These are phyloP conservation scores for Pangasius mekongensis DNA, from an alignment of 2,797 vertebrate genomes.

Conservation along the genomic window DNA sequence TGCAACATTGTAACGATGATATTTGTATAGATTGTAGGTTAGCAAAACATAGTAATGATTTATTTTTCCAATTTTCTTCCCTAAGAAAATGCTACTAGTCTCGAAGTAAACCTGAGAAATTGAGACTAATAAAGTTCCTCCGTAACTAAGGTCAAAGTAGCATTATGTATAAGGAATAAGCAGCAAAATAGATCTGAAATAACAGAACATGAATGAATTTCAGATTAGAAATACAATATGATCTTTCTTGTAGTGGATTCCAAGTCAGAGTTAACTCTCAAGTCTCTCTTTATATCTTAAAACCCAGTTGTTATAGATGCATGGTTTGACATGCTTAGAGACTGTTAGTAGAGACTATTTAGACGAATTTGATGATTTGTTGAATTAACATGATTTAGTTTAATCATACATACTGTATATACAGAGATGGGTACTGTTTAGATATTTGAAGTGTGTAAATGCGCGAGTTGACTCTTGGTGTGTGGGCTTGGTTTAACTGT, in stretches of 20 bases:
- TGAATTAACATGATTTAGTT: background rate
- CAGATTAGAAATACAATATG: background rate
- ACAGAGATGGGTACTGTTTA: background rate
- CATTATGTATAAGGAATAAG: background rate
- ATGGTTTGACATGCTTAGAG: background rate
- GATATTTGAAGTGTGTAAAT: background rate
- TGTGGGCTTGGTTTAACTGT: background rate
- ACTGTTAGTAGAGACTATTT: background rate
- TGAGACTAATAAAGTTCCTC: background rate
- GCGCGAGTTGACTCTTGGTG: background rate
- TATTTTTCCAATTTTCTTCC: background rate
- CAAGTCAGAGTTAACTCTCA: background rate
- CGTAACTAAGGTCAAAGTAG: background rate
- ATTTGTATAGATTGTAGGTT: background rate
- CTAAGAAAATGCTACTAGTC: background rate
- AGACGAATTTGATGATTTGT: background rate
- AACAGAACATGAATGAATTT: background rate
- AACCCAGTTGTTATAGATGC: background rate
- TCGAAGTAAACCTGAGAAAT: background rate
- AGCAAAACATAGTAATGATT: background rate
- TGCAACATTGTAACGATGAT: background rate
- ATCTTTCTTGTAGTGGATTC: background rate
- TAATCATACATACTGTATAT: background rate
- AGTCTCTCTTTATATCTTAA: background rate
- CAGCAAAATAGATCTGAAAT: background rate